phyloP scores from a whole-genome alignment of 2,113 vertebrate genomes.

The Xerus inauris region DNA sequence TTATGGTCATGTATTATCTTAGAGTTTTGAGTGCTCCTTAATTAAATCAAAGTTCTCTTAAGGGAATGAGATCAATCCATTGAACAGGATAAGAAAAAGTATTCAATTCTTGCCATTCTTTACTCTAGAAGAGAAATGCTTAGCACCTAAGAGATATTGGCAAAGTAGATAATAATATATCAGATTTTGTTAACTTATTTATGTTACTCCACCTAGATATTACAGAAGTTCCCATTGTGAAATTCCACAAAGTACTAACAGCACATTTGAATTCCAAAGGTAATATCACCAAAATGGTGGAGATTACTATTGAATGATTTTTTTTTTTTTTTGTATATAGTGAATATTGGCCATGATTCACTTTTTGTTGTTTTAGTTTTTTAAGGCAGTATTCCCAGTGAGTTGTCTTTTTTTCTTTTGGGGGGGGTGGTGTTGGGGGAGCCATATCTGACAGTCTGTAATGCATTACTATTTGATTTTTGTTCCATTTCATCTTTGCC shows the following conservation, averaged over 20 bases:
- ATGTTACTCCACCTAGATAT: constrained; percentile 73
- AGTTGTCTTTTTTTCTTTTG: constrained; percentile 81
- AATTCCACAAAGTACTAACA: constrained; percentile 63
- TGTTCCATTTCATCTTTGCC: constrained; percentile 48
- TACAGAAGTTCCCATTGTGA: constrained; percentile 69
- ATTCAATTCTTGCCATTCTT: constrained; percentile 68
- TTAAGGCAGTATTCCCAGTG: constrained; percentile 74
- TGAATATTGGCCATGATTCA: constrained; percentile 71
- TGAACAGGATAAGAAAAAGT: constrained; percentile 74
- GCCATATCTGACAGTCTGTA: constrained; percentile 72
- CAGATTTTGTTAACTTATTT: constrained; percentile 74
- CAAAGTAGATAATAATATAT: constrained; percentile 69
- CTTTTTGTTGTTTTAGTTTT: constrained; percentile 43
- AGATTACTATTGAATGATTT: constrained; percentile 31
- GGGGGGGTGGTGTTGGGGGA: too few relatives aligned
- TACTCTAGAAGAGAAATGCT: constrained; percentile 37
- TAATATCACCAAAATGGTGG: constrained; percentile 49
- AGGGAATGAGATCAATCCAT: constrained; percentile 78
- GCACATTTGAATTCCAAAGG: constrained; percentile 60
- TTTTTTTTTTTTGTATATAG: constrained; percentile 68
- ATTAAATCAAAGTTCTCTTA: constrained; percentile 63
- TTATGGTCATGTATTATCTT: neutral
- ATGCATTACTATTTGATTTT: constrained; percentile 72
- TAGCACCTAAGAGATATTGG: constrained; percentile 72
- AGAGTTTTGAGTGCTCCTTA: constrained; percentile 64